These are phyloP conservation scores for Coregonus sp. DNA, from an alignment of 2,797 vertebrate genomes.

Conservation along the genomic window DNA sequence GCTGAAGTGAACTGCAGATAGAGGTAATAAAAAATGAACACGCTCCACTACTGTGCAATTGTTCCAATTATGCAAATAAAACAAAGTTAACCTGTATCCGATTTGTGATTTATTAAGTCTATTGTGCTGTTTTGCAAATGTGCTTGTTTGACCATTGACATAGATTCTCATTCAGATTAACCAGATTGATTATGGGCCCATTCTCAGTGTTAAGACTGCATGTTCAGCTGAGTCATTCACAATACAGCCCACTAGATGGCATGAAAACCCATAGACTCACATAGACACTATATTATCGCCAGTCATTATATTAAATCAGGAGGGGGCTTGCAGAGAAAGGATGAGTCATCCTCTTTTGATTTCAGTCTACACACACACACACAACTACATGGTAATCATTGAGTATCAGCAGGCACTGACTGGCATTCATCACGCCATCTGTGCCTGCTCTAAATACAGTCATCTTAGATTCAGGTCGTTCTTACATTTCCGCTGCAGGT, in stretches of 20 bases:
- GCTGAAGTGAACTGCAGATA: neutral
- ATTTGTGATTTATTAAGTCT: neutral
- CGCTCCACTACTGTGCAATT: neutral
- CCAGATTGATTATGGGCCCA: neutral
- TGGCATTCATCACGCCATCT: constrained; percentile 47
- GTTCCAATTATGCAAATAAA: neutral
- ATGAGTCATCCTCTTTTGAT: constrained; percentile 70
- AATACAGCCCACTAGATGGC: constrained; percentile 63
- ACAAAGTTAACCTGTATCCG: neutral
- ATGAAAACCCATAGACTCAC: constrained; percentile 23
- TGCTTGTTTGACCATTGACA: neutral
- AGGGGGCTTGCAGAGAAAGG: constrained; percentile 47
- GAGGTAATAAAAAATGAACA: neutral
- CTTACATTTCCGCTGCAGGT: constrained; percentile 43
- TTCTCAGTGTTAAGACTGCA: neutral
- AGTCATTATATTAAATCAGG: constrained; percentile 44
- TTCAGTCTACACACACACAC: constrained; percentile 51
- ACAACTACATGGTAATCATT: constrained; percentile 50
- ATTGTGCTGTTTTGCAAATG: neutral
- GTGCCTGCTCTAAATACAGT: constrained; percentile 29
- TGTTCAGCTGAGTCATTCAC: neutral
- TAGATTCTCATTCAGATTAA: neutral
- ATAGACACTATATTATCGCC: constrained; percentile 27
- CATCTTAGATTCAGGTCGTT: constrained; percentile 20
- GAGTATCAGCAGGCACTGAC: constrained; percentile 36